phyloP scores from a whole-genome alignment of 2,888 invertebrate species.

The Tortricodes alternella region DNA sequence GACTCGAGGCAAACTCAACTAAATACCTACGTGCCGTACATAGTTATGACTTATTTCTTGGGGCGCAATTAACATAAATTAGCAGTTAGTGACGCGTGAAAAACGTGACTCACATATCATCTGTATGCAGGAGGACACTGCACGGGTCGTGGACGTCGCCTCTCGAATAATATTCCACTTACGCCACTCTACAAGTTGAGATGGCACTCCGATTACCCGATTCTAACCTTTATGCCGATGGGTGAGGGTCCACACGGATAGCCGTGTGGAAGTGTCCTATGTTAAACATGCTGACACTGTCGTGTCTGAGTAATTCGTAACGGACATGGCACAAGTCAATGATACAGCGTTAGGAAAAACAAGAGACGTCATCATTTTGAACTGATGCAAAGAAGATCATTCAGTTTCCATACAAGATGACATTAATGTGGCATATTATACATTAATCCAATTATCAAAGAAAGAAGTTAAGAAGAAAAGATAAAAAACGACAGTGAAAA shows the following conservation, averaged over 20 bases:
- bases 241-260: not conserved
- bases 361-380: not conserved
- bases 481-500: too few species aligned
- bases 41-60: constrained; percentile 59
- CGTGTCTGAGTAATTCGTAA: constrained; percentile 32
- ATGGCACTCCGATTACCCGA: not conserved
- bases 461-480: too few species aligned
- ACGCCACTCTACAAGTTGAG: constrained; percentile 18
- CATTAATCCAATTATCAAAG: too few species aligned
- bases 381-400: not conserved
- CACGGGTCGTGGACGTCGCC: constrained; percentile 38
- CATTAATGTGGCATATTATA: too few species aligned
- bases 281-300: constrained; percentile 24
- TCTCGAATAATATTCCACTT: constrained; percentile 46
- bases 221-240: constrained; percentile 4
- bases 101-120: constrained; percentile 70
- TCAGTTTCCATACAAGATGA: not conserved
- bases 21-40: constrained; percentile 64
- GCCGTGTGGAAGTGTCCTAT: constrained; percentile 5
- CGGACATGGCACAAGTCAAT: constrained; percentile 35
- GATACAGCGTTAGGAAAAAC: constrained; percentile 22
- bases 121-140: constrained; percentile 46
- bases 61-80: constrained; percentile 74
- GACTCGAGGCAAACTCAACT: constrained; percentile 47
- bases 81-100: constrained; percentile 77